A percentile compares a stretch with the other conserved stretches of the same genome.
Evolutionary conservation across 2,888 invertebrate genomes (phyloP).

Genomic region (Nomada ruficornis): DNA sequence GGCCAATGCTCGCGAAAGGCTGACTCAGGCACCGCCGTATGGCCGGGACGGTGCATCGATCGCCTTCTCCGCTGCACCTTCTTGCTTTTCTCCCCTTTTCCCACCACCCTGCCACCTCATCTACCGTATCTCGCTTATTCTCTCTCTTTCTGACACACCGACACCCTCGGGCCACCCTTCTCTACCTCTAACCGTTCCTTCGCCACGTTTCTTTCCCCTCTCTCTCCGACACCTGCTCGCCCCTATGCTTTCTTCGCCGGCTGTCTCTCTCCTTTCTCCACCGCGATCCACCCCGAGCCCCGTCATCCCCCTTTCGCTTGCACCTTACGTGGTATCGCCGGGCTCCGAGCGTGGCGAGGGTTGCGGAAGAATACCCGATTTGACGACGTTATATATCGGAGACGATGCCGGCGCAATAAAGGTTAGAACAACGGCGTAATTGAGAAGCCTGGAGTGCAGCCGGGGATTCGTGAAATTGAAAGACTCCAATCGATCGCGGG

Average conservation of each 20-base stretch:
- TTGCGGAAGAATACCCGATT: constrained; percentile 63
- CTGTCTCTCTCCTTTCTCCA: constrained; percentile 5
- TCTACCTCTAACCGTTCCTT: constrained; percentile 2
- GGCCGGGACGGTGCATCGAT: constrained; percentile 76
- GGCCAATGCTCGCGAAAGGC: constrained; percentile 75
- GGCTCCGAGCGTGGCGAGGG: constrained; percentile 23
- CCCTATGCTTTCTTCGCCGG: constrained; percentile 33
- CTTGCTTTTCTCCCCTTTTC: constrained; percentile 46
- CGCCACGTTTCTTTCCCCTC: constrained; percentile 25
- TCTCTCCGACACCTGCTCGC: neutral
- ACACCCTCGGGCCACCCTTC: constrained; percentile 2
- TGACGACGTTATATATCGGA: constrained; percentile 49
- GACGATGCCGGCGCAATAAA: constrained; percentile 33
- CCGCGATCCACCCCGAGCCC: constrained; percentile 15
- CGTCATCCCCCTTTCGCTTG: constrained; percentile 38
- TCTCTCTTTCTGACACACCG: neutral
- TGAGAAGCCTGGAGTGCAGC: constrained; percentile 40
- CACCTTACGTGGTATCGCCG: constrained; percentile 52
- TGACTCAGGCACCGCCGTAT: constrained; percentile 74
- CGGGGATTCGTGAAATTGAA: constrained; percentile 55
- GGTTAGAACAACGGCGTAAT: constrained; percentile 49
- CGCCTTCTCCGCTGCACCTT: constrained; percentile 71
- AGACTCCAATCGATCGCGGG: constrained; percentile 42
- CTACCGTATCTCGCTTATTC: constrained; percentile 10
- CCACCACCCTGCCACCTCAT: constrained; percentile 5